Conservation (phyloP, 2,113 vertebrate genomes). For the Triplophysa dalaica region DNA sequence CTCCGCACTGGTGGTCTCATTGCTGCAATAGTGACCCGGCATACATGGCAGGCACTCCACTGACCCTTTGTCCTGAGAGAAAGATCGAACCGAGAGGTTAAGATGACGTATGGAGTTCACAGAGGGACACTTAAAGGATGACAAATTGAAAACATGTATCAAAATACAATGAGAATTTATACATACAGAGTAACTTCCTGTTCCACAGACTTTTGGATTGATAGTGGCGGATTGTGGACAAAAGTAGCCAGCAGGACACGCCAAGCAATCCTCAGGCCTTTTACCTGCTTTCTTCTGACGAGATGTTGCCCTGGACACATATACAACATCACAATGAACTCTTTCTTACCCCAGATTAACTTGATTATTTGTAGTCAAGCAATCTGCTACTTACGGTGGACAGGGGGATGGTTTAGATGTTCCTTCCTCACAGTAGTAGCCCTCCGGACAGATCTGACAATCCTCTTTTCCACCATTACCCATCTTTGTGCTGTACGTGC, state of each 20-base stretch:
- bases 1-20: slow-evolving; percentile 80
- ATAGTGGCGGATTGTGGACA: slow-evolving; percentile 81
- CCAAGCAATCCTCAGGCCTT: slow-evolving; percentile 72
- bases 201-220: slow-evolving; percentile 75
- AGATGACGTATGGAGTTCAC: neutral
- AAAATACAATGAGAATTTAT: neutral
- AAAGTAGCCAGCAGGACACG: slow-evolving; percentile 81
- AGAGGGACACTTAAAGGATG: neutral
- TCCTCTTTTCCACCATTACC: slow-evolving; percentile 74
- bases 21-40: slow-evolving; percentile 82
- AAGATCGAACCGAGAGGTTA: neutral
- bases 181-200: slow-evolving; percentile 89
- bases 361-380: neutral
- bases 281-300: slow-evolving; percentile 68
- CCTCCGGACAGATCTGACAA: slow-evolving; percentile 80
- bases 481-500: slow-evolving; percentile 78
- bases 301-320: slow-evolving; percentile 76
- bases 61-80: slow-evolving; percentile 77
- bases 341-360: neutral
- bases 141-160: too few species aligned
- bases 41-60: slow-evolving; percentile 77
- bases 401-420: slow-evolving; percentile 83
- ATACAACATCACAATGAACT: neutral
- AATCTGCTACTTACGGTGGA: slow-evolving; percentile 73
- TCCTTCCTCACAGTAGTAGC: slow-evolving; percentile 80